phyloP scores from a whole-genome alignment of 2,797 vertebrate genomes.

The Crax fasciolata region DNA sequence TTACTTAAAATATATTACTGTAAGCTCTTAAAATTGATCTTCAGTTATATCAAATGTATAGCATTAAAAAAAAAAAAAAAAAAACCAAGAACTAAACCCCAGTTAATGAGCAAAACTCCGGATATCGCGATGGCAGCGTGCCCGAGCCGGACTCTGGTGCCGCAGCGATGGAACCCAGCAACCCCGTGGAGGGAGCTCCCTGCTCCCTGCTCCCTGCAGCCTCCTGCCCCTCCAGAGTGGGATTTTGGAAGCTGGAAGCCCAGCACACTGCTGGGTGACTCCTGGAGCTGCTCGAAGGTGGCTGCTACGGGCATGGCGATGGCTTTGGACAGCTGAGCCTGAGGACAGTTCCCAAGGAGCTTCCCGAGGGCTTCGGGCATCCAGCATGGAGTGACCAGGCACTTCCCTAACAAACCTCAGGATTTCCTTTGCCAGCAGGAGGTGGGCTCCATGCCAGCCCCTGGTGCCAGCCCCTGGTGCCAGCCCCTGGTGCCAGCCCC shows the following conservation, averaged over 20 bases:
- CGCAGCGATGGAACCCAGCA: not conserved
- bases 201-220: not conserved
- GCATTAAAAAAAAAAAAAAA: constrained; percentile 73
- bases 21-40: constrained; percentile 88
- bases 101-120: constrained; percentile 37
- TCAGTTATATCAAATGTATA: constrained; percentile 85
- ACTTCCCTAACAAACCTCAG: not conserved
- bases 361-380: not conserved
- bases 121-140: constrained; percentile 20
- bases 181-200: no score
- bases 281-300: no score
- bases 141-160: accelerated
- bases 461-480: not conserved
- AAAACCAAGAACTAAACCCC: not conserved
- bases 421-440: accelerated
- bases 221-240: accelerated
- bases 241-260: accelerated
- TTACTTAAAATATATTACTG: constrained; percentile 99
- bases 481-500: not conserved
- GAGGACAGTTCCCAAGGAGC: not conserved
- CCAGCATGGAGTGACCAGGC: accelerated
- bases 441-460: accelerated
- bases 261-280: not conserved
- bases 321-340: not conserved
- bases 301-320: not conserved